Base-by-base conservation (phyloP, 2,113 vertebrate genomes). In the Semicossyphus pulcher region DNA sequence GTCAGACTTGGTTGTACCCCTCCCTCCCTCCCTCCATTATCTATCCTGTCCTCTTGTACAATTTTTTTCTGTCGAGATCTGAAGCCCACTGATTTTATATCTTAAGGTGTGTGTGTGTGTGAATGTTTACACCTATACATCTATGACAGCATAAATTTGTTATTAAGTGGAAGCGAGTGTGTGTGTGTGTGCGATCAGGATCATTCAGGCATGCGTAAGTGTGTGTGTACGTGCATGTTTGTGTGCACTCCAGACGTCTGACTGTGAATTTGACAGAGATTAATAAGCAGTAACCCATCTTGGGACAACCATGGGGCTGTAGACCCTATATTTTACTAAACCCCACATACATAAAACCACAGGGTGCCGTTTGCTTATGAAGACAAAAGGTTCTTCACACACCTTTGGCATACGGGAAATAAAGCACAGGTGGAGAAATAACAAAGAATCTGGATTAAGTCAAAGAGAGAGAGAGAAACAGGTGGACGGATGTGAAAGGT, bases 321-420 rank as follows among this genome's bases (percentile, higher is more conserved):
- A 62, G 57, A 81, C 32, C 76, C 61, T 75, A 76, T 81, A 78
- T 88, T 89, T 86, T 76, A 83, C 45, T 56, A 77, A 85, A 79
- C 25, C 72, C 29, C 28, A 79, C 83, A 86, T 88, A 84, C 89
- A 90, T 90, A 89, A 91, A 88, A 7, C 72, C 49, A 73, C 53
- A 52, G 57, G 65, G 64, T 73, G 59, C 45, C 62, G 60, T 74
- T 83, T 66, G 23, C 71, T 58, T 71, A 32, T 47, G 57, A 75
- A 80, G 71, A 67, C 62, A 80, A 54, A 58, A 42, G 39, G 54
- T 66, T 71, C 71, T 76, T 75, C 45, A 60, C 71, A 73, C 63
- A 62, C 15, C 4, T 4, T 39, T 49, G 48, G 54, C 51, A 54
- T 42, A 66, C 15, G 44, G 48, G 12, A 67, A 63, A 45, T 63